Base-by-base conservation (phyloP, 2,888 invertebrate genomes). In the Anodontia alba region DNA sequence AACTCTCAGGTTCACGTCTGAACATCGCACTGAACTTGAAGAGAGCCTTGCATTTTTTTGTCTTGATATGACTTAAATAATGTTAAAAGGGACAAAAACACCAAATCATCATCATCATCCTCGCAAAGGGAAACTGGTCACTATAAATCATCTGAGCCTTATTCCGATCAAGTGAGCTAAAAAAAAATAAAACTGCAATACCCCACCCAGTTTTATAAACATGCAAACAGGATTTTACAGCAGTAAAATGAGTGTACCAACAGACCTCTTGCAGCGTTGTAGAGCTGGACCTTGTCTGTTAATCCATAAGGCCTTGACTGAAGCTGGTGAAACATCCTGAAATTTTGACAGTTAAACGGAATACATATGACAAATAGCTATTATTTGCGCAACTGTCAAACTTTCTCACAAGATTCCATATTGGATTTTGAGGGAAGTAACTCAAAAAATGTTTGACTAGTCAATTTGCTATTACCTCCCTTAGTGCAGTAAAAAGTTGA, bases 181-280 rank as follows among this genome's bases (percentile, higher is more conserved):
- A n/a, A n/a, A n/a, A n/a, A n/a, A n/a, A n/a, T n/a, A n/a, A n/a
- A n/a, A n/a, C n/a, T n/a, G n/a, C n/a, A n/a, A n/a, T 31, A 75
- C 49, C 70, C 43, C 43, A 70, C 70, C 43, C 70, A 70, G 26
- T 68, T 17, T 38, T 15, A n/a, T 42, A 7, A 23, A 20, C 1
- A 23, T 7, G 15, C n/a, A n/a, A n/a, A n/a, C n/a, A n/a, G n/a
- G n/a, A n/a, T n/a, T n/a, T n/a, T n/a, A n/a, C n/a, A n/a, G n/a
- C n/a, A n/a, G n/a, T n/a, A n/a, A n/a, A n/a, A n/a, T n/a, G n/a
- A n/a, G n/a, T n/a, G n/a, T n/a, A n/a, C n/a, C n/a, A n/a, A n/a
- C n/a, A n/a, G 36, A 88, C 88, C 88, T 89, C 87, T 90, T n/a
- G 89, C 89, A 67, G 85, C 87, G 78, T 89, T 87, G 71, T 87